These are phyloP conservation scores for Atlantisia rogersi DNA, from an alignment of 2,113 vertebrate species.

Conservation along the genomic window DNA sequence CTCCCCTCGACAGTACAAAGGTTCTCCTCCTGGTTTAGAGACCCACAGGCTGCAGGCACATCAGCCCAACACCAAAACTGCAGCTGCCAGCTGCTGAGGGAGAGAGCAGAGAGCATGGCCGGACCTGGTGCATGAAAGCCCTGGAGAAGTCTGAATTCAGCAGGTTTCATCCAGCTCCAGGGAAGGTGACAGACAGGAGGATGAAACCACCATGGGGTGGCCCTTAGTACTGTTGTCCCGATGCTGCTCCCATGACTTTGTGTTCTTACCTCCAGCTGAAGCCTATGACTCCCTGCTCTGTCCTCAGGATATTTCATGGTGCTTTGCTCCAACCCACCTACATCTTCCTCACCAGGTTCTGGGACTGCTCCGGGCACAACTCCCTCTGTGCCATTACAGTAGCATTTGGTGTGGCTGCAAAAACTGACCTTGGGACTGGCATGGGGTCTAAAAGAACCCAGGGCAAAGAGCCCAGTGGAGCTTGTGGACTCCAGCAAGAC, in stretches of 20 bases:
- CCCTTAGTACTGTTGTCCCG: background rate
- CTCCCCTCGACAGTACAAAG: background rate
- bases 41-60: background rate
- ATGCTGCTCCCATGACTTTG: no score
- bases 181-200: background rate
- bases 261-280: background rate
- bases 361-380: background rate
- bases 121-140: background rate
- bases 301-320: background rate
- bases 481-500: background rate
- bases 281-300: background rate
- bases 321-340: background rate
- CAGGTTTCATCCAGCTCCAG: background rate
- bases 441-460: rapidly evolving
- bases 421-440: background rate
- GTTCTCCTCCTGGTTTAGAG: background rate
- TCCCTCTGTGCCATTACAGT: background rate
- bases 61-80: background rate
- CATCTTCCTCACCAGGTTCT: background rate
- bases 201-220: background rate
- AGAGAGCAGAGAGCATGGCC: background rate
- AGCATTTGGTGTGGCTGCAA: background rate
- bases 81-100: background rate
- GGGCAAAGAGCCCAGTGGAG: background rate
- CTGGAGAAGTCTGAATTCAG: background rate